phyloP scores from a whole-genome alignment of 2,888 invertebrate species.

The Plusia festucae region DNA sequence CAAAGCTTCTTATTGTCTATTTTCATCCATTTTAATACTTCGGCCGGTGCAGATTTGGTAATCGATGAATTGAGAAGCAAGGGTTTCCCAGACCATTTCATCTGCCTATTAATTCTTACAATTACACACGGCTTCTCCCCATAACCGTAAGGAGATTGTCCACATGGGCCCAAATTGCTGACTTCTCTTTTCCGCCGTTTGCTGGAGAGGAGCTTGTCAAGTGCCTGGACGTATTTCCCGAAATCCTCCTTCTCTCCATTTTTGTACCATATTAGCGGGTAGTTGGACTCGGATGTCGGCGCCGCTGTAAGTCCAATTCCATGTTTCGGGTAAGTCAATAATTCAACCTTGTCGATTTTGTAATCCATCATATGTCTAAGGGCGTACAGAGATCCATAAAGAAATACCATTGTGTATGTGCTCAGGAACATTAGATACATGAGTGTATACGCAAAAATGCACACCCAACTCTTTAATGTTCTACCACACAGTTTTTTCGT shows the following conservation, averaged over 20 bases:
- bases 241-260: slow-evolving; percentile 66
- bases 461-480: slow-evolving; percentile 73
- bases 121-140: slow-evolving; percentile 78
- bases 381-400: slow-evolving; percentile 68
- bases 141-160: slow-evolving; percentile 77
- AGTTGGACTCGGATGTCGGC: slow-evolving; percentile 69
- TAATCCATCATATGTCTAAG: slow-evolving; percentile 64
- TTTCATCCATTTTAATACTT: slow-evolving; percentile 72
- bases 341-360: slow-evolving; percentile 56
- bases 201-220: slow-evolving; percentile 69
- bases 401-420: slow-evolving; percentile 72
- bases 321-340: slow-evolving; percentile 67
- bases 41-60: slow-evolving; percentile 62
- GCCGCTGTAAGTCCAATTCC: slow-evolving; percentile 78
- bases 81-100: slow-evolving; percentile 77
- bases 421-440: slow-evolving; percentile 76
- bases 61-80: slow-evolving; percentile 63
- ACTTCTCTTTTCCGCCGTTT: slow-evolving; percentile 64
- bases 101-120: slow-evolving; percentile 78
- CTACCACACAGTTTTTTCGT: slow-evolving; percentile 69
- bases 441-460: slow-evolving; percentile 70
- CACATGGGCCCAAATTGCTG: slow-evolving; percentile 76
- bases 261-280: slow-evolving; percentile 79
- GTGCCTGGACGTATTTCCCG: slow-evolving; percentile 72
- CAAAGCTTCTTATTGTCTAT: slow-evolving; percentile 70